phyloP scores from a whole-genome alignment of 2,113 vertebrate genomes.

The Pao palembangensis region DNA sequence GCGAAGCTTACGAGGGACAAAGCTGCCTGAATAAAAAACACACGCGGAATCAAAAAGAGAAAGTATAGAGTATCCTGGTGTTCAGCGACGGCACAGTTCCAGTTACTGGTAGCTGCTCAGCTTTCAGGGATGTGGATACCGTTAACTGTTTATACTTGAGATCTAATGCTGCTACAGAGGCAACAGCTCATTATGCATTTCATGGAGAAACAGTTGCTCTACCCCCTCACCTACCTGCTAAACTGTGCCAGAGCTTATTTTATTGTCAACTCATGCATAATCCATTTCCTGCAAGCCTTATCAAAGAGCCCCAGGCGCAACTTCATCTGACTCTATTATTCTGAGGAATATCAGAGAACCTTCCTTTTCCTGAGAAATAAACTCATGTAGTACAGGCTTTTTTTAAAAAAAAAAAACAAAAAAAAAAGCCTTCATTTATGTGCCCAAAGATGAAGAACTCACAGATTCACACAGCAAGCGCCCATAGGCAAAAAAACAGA shows the following conservation, averaged over 20 bases:
- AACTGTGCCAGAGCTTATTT: slow-evolving; percentile 26
- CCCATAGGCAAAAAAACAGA: slow-evolving; percentile 15
- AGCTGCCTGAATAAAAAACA: slow-evolving; percentile 42
- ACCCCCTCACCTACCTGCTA: slow-evolving; percentile 5
- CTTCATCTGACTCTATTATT: slow-evolving; percentile 32
- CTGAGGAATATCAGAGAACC: slow-evolving; percentile 17
- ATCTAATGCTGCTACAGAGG: not conserved
- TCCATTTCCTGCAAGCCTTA: slow-evolving; percentile 45
- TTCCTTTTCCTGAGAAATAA: not conserved
- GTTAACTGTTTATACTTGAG: too few relatives aligned
- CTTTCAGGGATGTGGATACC: too few relatives aligned
- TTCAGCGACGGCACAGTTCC: not conserved
- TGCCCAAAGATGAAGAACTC: slow-evolving; percentile 6
- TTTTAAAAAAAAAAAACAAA: not conserved
- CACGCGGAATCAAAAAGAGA: slow-evolving; percentile 26
- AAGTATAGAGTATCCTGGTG: slow-evolving; percentile 18
- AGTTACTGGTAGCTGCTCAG: slow-evolving; percentile 18
- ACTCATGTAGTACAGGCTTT: not conserved
- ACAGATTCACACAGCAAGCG: not conserved
- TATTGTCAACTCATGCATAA: slow-evolving; percentile 50
- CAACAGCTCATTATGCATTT: slow-evolving; percentile 5
- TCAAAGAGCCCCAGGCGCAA: slow-evolving; percentile 46
- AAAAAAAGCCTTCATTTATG: slow-evolving; percentile 19
- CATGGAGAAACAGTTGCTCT: not conserved
- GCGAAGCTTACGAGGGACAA: slow-evolving; percentile 29